Base-by-base conservation (phyloP, 2,888 invertebrate species). In the Gandaritis pyraliata region DNA sequence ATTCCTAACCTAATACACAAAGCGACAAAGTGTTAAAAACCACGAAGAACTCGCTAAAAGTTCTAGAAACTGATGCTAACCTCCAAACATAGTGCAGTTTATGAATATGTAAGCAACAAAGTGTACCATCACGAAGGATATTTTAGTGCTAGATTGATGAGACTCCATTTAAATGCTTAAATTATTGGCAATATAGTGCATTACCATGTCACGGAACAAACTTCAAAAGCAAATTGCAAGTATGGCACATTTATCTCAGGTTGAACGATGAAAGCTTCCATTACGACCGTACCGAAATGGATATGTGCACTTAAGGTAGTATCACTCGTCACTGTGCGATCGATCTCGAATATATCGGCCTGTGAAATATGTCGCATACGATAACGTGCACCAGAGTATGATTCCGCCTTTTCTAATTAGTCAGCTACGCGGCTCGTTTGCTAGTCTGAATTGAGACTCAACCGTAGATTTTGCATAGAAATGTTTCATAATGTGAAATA, bases 161-260 rank as follows among this genome's bases (percentile, higher is more conserved):
- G 76, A 79, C 72, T 74, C 76, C 74, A 81, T 84, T 80, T 81
- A 81, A 81, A 81, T 78, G 74, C 75, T 74, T 77, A 81, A 82
- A 80, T 82, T 82, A 86, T 82, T 82, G 77, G 73, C 70, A 71
- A 80, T 77, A 76, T 81, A 86, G 85, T 86, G 86, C 86, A 86
- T 83, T 84, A 81, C 81, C 80, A 73, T 84, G 85, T 85, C 73
- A 72, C 65, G 74, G 70, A 68, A 78, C 76, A 80, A 83, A 87
- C 85, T 87, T 87, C 84, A 86, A 86, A 87, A 84, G 86, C 83
- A 82, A 83, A 85, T 85, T 84, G 83, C 84, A 83, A 84, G 82
- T 80, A 80, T 77, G 76, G 75, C 76, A 82, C 81, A 87, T 87
- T 87, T 86, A 87, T 89, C 86, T 85, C 72, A 76, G 76, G 74